phyloP scores from a whole-genome alignment of 2,113 vertebrate genomes.

The Petrocephalus microphthalmus region DNA sequence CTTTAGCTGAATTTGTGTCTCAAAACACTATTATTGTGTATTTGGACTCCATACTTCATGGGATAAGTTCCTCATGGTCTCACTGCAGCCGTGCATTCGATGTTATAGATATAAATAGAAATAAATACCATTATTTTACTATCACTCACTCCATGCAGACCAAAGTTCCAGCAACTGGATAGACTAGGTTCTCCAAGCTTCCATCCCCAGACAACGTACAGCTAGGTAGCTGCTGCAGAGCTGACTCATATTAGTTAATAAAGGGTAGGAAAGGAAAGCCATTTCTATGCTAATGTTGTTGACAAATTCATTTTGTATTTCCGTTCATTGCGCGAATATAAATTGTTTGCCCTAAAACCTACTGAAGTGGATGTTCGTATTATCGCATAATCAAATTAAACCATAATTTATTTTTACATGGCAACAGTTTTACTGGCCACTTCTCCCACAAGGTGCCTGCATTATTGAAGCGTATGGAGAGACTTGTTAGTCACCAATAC shows the following conservation, averaged over 20 bases:
- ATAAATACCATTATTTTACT: not conserved
- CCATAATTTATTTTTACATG: slow-evolving; percentile 50
- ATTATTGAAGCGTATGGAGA: slow-evolving; percentile 36
- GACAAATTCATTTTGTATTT: slow-evolving; percentile 54
- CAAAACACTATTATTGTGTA: not conserved
- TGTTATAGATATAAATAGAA: not conserved
- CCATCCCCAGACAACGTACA: not conserved
- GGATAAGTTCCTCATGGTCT: not conserved
- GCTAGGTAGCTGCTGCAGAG: not conserved
- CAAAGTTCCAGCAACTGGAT: not conserved
- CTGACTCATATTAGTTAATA: not conserved
- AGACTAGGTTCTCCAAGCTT: not conserved
- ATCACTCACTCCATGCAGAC: not conserved
- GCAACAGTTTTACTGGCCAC: slow-evolving; percentile 38
- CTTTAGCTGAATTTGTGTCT: not conserved
- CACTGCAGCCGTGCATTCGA: not conserved
- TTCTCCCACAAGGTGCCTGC: slow-evolving; percentile 36
- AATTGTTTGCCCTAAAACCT: slow-evolving; percentile 44
- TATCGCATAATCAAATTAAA: slow-evolving; percentile 60
- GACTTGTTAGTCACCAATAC: slow-evolving; percentile 32
- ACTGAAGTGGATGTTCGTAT: slow-evolving; percentile 57
- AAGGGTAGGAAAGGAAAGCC: slow-evolving; percentile 5
- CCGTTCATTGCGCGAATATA: slow-evolving; percentile 48
- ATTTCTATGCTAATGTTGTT: slow-evolving; percentile 68
- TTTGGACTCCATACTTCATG: not conserved